Evolutionary conservation across 2,113 vertebrate species (phyloP).

Genomic region (Bufo gargarizans): DNA sequence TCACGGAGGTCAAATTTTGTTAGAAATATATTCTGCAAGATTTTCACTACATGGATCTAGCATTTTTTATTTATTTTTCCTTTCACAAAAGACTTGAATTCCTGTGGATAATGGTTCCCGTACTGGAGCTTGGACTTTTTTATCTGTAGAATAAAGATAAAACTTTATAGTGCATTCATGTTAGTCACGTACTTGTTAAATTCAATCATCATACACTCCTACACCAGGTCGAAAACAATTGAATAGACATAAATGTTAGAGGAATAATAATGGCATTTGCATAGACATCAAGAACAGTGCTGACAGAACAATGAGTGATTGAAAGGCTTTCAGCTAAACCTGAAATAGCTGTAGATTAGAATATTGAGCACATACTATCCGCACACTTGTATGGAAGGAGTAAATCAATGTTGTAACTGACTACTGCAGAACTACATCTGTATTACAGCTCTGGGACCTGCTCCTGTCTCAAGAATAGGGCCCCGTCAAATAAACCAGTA

Average conservation of each 20-base stretch:
- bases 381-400: neutral
- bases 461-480: too few relatives aligned
- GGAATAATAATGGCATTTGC: conserved; percentile 51
- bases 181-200: conserved; percentile 39
- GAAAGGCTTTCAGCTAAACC: conserved; percentile 32
- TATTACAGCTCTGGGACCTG: neutral
- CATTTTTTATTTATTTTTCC: neutral
- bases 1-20: neutral
- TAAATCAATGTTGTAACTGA: neutral
- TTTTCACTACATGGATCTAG: neutral
- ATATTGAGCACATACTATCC: neutral
- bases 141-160: conserved; percentile 23
- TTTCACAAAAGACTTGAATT: neutral
- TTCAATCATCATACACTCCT: conserved; percentile 40
- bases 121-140: neutral
- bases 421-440: neutral
- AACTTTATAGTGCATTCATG: conserved; percentile 25
- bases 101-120: neutral
- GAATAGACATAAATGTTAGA: conserved; percentile 42
- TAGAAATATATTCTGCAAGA: neutral
- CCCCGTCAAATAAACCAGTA: too few relatives aligned
- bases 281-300: conserved; percentile 53
- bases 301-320: conserved; percentile 48
- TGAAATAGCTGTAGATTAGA: neutral
- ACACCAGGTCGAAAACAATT: conserved; percentile 48